Evolutionary conservation across 2,888 invertebrate genomes (phyloP), one percentile per base, ranked within the genome.

Genomic region (Callyntrura sp.): DNA sequence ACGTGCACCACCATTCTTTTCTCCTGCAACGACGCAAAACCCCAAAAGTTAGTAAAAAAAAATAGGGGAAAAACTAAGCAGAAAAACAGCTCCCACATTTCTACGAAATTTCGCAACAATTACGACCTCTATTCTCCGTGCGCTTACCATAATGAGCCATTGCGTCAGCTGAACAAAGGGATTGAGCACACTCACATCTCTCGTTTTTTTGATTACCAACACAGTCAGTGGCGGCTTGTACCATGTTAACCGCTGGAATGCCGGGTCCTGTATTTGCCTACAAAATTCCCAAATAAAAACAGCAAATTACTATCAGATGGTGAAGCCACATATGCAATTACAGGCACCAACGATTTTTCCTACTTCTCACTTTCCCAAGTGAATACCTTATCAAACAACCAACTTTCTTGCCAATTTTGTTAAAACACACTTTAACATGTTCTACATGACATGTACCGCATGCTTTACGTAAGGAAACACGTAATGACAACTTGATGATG

Each of bases 181-280:
- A 90, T 96, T 96, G 92, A 98, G 95, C 68, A 99, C 98, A 57
- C 97, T 96, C 11, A 97, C 97, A 95, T 99, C 99, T 94, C 98
- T 96, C 85, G 98, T 97, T 95, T 99, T 99, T 95, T 99, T 99
- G 95, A 99, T 98, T 92, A 99, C 98, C 93, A 99, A 96, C 93
- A 99, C 99, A n/a, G 98, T 98, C 93, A 98, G 96, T 0, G 99
- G 99, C 23, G 98, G 97, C 95, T 98, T 99, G 96, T 98, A 98
- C 99, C 99, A 99, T 70, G 98, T 98, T 94, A 99, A 95, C 94
- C 98, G 96, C 96, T 99, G 99, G 94, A 98, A 98, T 94, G 98
- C 98, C 62, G 99, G 99, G 95, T 99, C 99, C 95, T 99, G 99
- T 94, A 99, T 98, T 95, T 98, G 98, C 97, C 98, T 98, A 95